phyloP scores from a whole-genome alignment of 1,140 invertebrate species.

The Sinonovacula constricta region DNA sequence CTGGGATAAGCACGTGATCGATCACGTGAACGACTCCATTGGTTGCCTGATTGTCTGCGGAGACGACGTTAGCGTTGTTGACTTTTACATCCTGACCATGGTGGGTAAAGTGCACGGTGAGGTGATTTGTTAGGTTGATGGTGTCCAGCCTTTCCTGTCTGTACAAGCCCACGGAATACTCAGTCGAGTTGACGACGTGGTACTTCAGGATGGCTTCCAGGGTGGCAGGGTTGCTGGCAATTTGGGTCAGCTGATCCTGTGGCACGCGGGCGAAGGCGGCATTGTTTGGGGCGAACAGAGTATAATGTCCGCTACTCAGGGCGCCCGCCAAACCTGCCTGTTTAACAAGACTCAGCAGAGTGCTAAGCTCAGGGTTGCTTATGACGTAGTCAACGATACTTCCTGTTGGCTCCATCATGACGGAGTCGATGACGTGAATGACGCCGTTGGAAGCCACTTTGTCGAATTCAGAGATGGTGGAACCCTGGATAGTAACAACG shows the following conservation, averaged over 20 bases:
- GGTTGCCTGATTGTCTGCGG: too few relatives aligned
- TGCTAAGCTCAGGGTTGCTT: slow-evolving; percentile 28
- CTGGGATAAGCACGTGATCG: too few relatives aligned
- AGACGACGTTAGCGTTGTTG: too few relatives aligned
- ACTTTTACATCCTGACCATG: too few relatives aligned
- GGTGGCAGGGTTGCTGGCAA: neutral
- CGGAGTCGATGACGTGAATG: too few relatives aligned
- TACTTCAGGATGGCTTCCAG: slow-evolving; percentile 4
- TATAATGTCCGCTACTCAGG: slow-evolving; percentile 70
- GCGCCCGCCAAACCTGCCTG: slow-evolving; percentile 18
- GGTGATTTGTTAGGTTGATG: too few relatives aligned
- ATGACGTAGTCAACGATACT: slow-evolving; percentile 25
- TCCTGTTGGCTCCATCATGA: too few relatives aligned
- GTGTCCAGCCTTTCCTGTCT: too few relatives aligned
- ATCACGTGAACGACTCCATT: too few relatives aligned
- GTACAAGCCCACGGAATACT: slow-evolving; percentile 11
- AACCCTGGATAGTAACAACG: slow-evolving; percentile 29
- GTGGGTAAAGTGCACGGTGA: too few relatives aligned
- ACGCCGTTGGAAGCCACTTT: slow-evolving; percentile 31
- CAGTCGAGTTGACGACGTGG: slow-evolving; percentile 6
- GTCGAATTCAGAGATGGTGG: slow-evolving; percentile 16
- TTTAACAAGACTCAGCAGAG: slow-evolving; percentile 16
- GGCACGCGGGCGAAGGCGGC: slow-evolving; percentile 84
- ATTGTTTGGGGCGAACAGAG: slow-evolving; percentile 91
- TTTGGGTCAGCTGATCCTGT: neutral